Conservation (phyloP, 53 echinoderm and acorn worm genomes). For the Hippasteria phrygiana region DNA sequence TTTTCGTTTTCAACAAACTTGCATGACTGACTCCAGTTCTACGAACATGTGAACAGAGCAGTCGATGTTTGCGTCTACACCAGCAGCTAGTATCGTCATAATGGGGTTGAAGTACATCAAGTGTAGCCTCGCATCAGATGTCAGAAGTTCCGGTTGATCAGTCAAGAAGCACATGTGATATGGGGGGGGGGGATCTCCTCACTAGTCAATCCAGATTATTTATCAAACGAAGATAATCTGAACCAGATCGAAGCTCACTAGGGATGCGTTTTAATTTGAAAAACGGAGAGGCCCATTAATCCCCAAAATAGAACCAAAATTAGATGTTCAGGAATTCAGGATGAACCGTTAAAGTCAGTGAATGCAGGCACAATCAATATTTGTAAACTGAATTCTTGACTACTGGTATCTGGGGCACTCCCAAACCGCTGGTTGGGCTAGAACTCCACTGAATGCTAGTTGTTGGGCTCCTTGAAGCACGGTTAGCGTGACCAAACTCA, state of each 20-base stretch:
- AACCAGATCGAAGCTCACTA: background rate
- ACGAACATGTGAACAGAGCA: background rate
- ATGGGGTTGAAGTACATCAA: background rate
- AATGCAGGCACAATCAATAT: background rate
- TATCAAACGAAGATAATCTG: background rate
- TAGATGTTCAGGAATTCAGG: background rate
- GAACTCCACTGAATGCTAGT: background rate
- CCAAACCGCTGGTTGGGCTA: background rate
- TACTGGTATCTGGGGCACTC: background rate
- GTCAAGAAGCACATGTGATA: background rate
- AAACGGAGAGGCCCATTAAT: background rate
- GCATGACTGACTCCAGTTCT: background rate
- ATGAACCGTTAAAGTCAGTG: background rate
- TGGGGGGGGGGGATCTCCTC: background rate
- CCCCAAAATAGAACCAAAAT: background rate
- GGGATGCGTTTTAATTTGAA: background rate
- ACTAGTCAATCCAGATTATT: background rate
- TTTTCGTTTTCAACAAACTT: background rate
- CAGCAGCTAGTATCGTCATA: background rate
- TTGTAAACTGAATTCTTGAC: background rate
- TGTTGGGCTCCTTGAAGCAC: background rate
- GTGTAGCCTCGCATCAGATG: background rate
- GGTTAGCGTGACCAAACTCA: background rate
- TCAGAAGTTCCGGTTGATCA: conserved; percentile 10
- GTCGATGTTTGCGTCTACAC: background rate